Conservation (phyloP, 2,888 invertebrate species). For the Anodontia alba region DNA sequence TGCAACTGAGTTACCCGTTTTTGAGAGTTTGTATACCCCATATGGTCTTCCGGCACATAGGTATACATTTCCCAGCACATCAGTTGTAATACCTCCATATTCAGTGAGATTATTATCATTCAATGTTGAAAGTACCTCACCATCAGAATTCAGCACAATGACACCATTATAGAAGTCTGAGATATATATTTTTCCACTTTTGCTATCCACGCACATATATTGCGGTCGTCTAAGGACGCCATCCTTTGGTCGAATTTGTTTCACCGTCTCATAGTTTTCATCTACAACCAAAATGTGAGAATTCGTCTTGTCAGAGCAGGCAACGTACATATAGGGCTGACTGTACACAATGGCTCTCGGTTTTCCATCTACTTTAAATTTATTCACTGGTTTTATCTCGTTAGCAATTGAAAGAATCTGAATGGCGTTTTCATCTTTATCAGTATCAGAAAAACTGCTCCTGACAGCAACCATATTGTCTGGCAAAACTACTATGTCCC, state of each 20-base stretch:
- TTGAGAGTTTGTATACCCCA: slow-evolving; percentile 47
- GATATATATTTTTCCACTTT: slow-evolving; percentile 33
- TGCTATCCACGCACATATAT: slow-evolving; percentile 35
- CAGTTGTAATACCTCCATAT: slow-evolving; percentile 52
- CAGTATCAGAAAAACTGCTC: slow-evolving; percentile 45
- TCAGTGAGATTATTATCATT: slow-evolving; percentile 36
- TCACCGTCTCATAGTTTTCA: slow-evolving; percentile 29
- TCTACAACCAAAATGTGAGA: slow-evolving; percentile 36
- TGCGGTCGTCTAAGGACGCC: slow-evolving; percentile 49
- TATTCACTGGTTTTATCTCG: slow-evolving; percentile 21
- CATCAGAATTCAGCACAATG: slow-evolving; percentile 36
- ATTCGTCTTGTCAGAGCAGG: slow-evolving; percentile 35
- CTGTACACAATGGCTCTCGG: slow-evolving; percentile 43
- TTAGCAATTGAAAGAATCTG: slow-evolving; percentile 24
- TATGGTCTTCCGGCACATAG: slow-evolving; percentile 56
- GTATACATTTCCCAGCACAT: slow-evolving; percentile 38
- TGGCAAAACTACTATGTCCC: slow-evolving; percentile 48
- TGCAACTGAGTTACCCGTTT: slow-evolving; percentile 24
- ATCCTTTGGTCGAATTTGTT: slow-evolving; percentile 35
- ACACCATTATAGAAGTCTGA: slow-evolving; percentile 54
- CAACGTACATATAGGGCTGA: slow-evolving; percentile 38
- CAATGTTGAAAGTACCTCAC: slow-evolving; percentile 32
- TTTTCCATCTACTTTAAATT: slow-evolving; percentile 40
- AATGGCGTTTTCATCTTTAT: slow-evolving; percentile 34
- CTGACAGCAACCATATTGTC: slow-evolving; percentile 38